A percentile compares a stretch with the other conserved stretches of the same genome.
Evolutionary conservation across 2,888 invertebrate species (phyloP).

Genomic region (Heliothis peltigera): DNA sequence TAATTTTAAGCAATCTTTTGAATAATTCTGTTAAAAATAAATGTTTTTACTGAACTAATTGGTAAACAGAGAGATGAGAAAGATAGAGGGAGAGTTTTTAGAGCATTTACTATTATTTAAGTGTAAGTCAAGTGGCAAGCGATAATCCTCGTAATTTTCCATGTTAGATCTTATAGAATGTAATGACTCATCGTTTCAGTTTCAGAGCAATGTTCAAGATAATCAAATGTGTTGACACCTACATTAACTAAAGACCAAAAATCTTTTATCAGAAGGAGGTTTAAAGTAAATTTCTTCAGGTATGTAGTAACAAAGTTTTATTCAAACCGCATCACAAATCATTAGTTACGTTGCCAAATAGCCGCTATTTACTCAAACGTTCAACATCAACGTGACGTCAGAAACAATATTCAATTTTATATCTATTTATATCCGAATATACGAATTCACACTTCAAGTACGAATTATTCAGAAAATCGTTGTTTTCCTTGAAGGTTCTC

Average conservation of each 20-base stretch:
- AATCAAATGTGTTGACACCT: not conserved
- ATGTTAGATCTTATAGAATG: not conserved
- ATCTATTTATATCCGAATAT: constrained; percentile 14
- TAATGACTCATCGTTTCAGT: not conserved
- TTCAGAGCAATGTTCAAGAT: not conserved
- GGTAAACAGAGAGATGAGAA: too few relatives aligned
- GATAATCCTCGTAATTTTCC: too few relatives aligned
- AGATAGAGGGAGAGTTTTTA: too few relatives aligned
- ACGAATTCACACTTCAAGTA: constrained; percentile 32
- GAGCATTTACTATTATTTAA: too few relatives aligned
- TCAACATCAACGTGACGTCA: constrained; percentile 1
- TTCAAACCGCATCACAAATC: not conserved
- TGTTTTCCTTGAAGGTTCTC: constrained; percentile 6
- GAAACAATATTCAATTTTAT: constrained; percentile 24
- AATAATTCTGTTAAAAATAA: too few relatives aligned
- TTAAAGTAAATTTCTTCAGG: not conserved
- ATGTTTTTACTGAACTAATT: too few relatives aligned
- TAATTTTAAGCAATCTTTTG: too few relatives aligned
- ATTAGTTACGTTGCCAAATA: constrained; percentile 1
- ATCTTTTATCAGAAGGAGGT: not conserved
- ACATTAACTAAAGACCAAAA: not conserved
- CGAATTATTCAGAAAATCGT: constrained; percentile 43
- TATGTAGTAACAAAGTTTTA: not conserved
- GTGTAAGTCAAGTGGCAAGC: too few relatives aligned
- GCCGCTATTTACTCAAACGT: not conserved